Conservation (phyloP, 1,140 invertebrate genomes). For the Halictus rubicundus region DNA sequence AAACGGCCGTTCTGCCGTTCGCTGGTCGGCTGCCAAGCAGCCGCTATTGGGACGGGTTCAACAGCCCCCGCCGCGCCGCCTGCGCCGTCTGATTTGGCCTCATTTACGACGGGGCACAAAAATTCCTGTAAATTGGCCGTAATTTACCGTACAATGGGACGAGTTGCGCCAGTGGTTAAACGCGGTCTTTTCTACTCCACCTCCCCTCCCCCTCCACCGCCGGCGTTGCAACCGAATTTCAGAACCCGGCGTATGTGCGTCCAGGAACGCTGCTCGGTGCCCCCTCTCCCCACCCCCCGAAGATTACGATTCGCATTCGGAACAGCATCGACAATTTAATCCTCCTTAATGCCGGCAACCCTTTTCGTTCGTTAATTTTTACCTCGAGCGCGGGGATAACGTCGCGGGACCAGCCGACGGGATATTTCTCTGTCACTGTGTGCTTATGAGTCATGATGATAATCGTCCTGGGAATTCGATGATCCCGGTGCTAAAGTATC, state of each 20-base stretch:
- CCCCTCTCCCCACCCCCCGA: not conserved
- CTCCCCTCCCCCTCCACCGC: not conserved
- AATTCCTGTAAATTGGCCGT: conserved; percentile 70
- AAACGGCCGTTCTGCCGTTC: conserved; percentile 61
- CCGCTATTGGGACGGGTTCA: conserved; percentile 66
- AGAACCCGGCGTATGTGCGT: not conserved
- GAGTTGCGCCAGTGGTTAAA: conserved; percentile 48
- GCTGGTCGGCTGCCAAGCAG: conserved; percentile 66
- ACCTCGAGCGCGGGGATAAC: not conserved
- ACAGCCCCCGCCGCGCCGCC: conserved; percentile 54
- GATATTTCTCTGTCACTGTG: too few relatives aligned
- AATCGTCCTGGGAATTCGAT: not conserved
- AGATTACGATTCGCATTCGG: conserved; percentile 10
- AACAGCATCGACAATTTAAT: conserved; percentile 6
- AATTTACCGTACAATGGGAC: conserved; percentile 71
- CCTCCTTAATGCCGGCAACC: not conserved
- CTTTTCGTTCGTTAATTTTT: not conserved
- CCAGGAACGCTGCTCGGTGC: not conserved
- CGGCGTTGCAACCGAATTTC: conserved; percentile 26
- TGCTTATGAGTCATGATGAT: too few relatives aligned
- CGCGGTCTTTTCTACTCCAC: conserved; percentile 17
- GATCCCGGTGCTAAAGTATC: too few relatives aligned
- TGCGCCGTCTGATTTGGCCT: conserved; percentile 69
- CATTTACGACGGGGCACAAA: conserved; percentile 68
- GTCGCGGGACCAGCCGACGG: not conserved